Evolutionary conservation across 2,797 vertebrate genomes (phyloP).

Genomic region (Buceros bicornis): DNA sequence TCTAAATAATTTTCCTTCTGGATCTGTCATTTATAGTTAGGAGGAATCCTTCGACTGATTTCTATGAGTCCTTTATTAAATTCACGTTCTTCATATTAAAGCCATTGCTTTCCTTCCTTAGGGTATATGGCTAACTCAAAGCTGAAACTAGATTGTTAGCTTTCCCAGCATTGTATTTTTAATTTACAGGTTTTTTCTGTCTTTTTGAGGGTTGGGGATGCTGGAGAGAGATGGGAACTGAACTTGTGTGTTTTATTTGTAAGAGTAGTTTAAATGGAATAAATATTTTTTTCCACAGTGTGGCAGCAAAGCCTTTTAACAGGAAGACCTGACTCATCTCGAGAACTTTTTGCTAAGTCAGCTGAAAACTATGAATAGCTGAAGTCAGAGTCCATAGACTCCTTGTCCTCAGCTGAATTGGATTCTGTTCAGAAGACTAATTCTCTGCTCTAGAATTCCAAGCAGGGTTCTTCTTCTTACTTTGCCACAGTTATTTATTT

Average conservation of each 20-base stretch:
- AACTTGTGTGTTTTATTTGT: neutral
- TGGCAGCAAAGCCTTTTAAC: constrained; percentile 80
- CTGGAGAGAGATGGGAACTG: neutral
- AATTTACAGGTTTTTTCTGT: neutral
- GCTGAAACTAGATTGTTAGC: neutral
- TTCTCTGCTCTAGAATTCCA: neutral
- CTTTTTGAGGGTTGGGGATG: neutral
- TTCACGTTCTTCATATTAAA: neutral
- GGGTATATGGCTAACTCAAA: neutral
- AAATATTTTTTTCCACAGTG: constrained; percentile 74
- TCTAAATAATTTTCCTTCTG: neutral
- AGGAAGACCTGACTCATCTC: neutral
- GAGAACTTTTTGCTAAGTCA: neutral
- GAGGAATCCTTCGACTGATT: neutral
- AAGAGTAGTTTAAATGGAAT: neutral
- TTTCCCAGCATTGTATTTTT: neutral
- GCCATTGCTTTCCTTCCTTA: neutral
- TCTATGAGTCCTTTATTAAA: neutral
- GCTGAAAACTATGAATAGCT: neutral
- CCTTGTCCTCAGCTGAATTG: neutral
- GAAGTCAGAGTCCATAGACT: neutral
- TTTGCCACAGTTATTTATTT: neutral
- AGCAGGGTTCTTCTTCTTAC: neutral
- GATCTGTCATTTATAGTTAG: neutral
- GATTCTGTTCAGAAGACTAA: neutral